Conservation (phyloP, 2,888 invertebrate species). For the Tipula confusa region DNA sequence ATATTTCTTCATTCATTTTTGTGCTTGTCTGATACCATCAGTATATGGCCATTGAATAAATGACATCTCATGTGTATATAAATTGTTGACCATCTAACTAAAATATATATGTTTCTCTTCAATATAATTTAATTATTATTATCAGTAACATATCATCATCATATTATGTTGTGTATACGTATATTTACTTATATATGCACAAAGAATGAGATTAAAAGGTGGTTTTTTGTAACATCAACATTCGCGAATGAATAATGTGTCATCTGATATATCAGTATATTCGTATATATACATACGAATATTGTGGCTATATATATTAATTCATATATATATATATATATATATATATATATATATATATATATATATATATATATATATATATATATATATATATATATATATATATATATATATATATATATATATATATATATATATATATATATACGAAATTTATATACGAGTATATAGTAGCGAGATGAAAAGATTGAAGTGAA, state of each 20-base stretch:
- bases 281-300: neutral
- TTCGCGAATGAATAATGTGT: slow-evolving; percentile 20
- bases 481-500: slow-evolving; percentile 25
- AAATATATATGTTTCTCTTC: neutral
- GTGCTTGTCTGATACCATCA: neutral
- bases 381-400: neutral
- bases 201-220: slow-evolving; percentile 12
- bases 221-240: neutral
- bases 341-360: no score
- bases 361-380: neutral
- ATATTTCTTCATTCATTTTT: neutral
- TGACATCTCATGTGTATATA: neutral
- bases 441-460: neutral
- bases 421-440: neutral
- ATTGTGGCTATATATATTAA: neutral
- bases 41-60: neutral
- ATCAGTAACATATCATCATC: slow-evolving; percentile 14
- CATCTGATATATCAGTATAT: neutral
- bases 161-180: neutral
- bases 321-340: no score
- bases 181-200: neutral
- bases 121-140: neutral
- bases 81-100: neutral
- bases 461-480: neutral
- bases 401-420: neutral